A percentile compares a stretch with the other conserved stretches of the same genome.
Conservation (phyloP, 2,888 invertebrate species). For the Anarsia innoxiella region DNA sequence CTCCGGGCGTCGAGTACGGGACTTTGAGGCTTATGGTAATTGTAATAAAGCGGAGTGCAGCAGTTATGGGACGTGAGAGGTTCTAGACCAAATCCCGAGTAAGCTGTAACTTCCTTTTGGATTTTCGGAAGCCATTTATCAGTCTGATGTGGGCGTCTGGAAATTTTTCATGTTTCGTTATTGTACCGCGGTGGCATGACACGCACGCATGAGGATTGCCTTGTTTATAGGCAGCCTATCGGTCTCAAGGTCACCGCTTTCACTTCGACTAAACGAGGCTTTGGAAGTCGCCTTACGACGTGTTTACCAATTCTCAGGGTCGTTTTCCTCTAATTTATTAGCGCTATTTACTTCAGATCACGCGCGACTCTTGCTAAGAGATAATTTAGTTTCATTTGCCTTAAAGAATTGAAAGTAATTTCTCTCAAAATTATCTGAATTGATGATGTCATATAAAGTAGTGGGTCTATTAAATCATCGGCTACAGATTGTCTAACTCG, state of each 20-base stretch:
- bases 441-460: no score
- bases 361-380: no score
- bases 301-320: conserved; percentile 4
- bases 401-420: no score
- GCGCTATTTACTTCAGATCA: conserved; percentile 1
- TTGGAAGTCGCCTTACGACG: conserved; percentile 3
- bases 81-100: conserved; percentile 76
- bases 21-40: conserved; percentile 76
- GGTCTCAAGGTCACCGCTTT: conserved; percentile 33
- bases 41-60: conserved; percentile 76
- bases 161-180: conserved; percentile 76
- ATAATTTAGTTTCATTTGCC: no score
- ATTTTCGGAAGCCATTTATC: conserved; percentile 78
- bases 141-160: conserved; percentile 75
- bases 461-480: conserved; percentile 28
- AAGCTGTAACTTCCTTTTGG: conserved; percentile 78
- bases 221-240: conserved; percentile 52
- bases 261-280: conserved; percentile 1
- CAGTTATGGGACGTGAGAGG: conserved; percentile 76
- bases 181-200: conserved; percentile 64
- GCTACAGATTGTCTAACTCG: conserved; percentile 37
- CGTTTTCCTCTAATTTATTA: conserved; percentile 1
- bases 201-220: conserved; percentile 52
- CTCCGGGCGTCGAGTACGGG: conserved; percentile 65
- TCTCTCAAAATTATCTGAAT: no score